A percentile compares a stretch with the other conserved stretches of the same genome.
These are phyloP conservation scores for Thalassaphorura encarpata DNA, from an alignment of 1,140 invertebrate species.

Conservation along the genomic window DNA sequence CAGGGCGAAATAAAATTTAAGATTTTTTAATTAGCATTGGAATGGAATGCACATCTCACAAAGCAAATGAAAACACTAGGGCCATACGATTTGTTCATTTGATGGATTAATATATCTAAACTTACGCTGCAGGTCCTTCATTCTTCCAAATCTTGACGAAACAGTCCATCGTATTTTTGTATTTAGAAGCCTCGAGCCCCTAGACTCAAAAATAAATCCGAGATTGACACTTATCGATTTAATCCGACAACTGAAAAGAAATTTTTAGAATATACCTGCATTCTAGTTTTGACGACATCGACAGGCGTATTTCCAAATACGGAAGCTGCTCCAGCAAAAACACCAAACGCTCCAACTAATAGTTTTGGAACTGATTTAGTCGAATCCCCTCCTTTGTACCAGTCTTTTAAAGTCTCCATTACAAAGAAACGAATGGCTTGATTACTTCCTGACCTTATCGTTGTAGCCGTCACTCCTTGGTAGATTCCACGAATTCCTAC, in stretches of 20 bases:
- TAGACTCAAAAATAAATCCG: constrained; percentile 34
- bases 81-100: neutral
- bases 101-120: constrained; percentile 31
- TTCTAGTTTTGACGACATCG: constrained; percentile 96
- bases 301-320: constrained; percentile 97
- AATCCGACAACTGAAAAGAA: neutral
- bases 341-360: constrained; percentile 81
- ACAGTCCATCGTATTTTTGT: constrained; percentile 92
- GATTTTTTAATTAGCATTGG: no score
- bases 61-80: neutral
- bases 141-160: constrained; percentile 79
- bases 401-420: constrained; percentile 90
- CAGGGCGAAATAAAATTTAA: constrained; percentile 34
- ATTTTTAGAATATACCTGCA: constrained; percentile 58
- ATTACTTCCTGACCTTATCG: constrained; percentile 96
- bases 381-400: constrained; percentile 76
- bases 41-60: no score
- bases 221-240: neutral
- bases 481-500: constrained; percentile 80
- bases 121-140: constrained; percentile 77
- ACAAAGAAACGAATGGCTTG: constrained; percentile 98
- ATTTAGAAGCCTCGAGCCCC: constrained; percentile 89
- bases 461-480: constrained; percentile 88
- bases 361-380: constrained; percentile 73
- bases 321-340: constrained; percentile 82